Evolutionary conservation across 64 coral and sea anemone genomes (phyloP).

Genomic region (Pachyseris speciosa): DNA sequence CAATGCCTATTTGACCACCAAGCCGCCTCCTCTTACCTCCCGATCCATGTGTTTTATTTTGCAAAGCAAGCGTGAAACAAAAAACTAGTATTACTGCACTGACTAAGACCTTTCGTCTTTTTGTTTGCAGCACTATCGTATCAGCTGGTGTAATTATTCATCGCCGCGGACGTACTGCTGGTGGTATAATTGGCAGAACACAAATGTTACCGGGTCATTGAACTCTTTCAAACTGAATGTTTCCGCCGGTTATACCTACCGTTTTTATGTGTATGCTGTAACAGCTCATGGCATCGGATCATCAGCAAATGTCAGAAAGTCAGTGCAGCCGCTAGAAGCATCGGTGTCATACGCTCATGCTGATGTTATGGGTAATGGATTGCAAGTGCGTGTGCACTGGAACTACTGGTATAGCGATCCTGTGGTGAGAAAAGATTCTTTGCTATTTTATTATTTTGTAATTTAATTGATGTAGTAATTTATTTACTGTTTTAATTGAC

Average conservation of each 20-base stretch:
- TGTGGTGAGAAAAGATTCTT: not conserved
- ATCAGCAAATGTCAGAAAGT: not conserved
- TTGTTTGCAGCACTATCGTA: not conserved
- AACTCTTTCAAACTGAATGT: not conserved
- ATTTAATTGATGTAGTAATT: too few relatives aligned
- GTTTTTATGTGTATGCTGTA: not conserved
- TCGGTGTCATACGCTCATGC: not conserved
- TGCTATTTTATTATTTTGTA: too few relatives aligned
- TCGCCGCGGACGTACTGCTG: too few relatives aligned
- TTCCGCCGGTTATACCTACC: not conserved
- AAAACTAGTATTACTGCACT: too few relatives aligned
- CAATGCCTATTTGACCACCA: too few relatives aligned
- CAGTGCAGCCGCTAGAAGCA: not conserved
- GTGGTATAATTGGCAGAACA: not conserved
- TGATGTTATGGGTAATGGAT: not conserved
- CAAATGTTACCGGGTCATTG: not conserved
- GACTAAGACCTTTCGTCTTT: too few relatives aligned
- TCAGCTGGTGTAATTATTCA: not conserved
- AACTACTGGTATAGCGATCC: not conserved
- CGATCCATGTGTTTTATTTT: too few relatives aligned
- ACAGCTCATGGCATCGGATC: not conserved
- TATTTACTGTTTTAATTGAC: too few relatives aligned
- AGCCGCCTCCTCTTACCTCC: too few relatives aligned
- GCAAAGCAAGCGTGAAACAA: too few relatives aligned
- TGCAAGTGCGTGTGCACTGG: not conserved